Evolutionary conservation across 2,113 vertebrate genomes (phyloP).

Genomic region (Spilogale gracilis): DNA sequence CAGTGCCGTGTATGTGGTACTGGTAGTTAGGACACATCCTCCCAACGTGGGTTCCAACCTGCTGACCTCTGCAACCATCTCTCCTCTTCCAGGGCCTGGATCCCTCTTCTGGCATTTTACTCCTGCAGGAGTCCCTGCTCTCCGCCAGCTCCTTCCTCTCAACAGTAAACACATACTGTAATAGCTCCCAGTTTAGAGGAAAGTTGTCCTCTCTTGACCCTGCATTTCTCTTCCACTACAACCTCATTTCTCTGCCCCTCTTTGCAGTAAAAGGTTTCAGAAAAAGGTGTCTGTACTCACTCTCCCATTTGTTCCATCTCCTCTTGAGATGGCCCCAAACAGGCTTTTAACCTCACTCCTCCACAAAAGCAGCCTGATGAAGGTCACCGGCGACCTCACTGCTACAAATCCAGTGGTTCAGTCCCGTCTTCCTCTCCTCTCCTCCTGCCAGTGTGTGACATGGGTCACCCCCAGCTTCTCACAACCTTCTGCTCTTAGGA

Average conservation of each 20-base stretch:
- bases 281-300: not conserved
- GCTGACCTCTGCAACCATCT: not conserved
- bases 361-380: not conserved
- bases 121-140: not conserved
- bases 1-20: not conserved
- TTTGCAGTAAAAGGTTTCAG: not conserved
- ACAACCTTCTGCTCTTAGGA: not conserved
- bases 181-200: not conserved
- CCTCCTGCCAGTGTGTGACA: not conserved
- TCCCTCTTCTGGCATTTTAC: not conserved
- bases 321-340: not conserved
- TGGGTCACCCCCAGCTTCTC: not conserved
- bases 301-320: not conserved
- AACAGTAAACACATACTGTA: not conserved
- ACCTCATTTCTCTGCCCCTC: slow-evolving; percentile 17
- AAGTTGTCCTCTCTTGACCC: not conserved
- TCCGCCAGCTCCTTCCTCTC: not conserved
- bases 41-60: not conserved
- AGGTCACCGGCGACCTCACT: not conserved
- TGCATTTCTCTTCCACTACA: not conserved
- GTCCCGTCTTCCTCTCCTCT: not conserved
- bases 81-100: not conserved
- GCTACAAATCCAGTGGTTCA: not conserved
- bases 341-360: not conserved
- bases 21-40: not conserved